Evolutionary conservation across 2,797 vertebrate genomes (phyloP), one percentile per base, ranked within the genome.

Genomic region (Sebastes hubbsi): DNA sequence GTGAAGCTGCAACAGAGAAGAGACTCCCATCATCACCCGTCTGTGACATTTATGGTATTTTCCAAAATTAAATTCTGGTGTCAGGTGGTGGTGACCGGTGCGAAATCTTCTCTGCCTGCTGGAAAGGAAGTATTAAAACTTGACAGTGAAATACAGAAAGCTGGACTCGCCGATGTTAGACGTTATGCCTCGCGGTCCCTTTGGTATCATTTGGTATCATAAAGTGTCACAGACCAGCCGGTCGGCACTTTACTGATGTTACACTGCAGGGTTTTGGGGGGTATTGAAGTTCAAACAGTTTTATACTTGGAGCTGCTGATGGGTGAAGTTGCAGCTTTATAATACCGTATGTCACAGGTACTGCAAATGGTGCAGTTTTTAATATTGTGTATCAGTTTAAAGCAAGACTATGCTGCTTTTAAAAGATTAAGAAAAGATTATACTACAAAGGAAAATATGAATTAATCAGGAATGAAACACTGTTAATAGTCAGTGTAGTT

Each of bases 131-230:
- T 10, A 25, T 49, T 56, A 34, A 62, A 75, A 64, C 58, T 27
- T 75, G 54, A 69, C 18, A 52, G 68, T 32, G 27, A 54, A 72
- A 80, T 58, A 55, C 61, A 82, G 38, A 64, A 38, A 11, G 70
- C 38, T 2, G 24, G 58, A 63, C 73, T 75, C 56, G 18, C n/a
- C n/a, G 7, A 0, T n/a, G 58, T 58, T 58, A 13, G 59, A 62
- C 54, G 18, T 34, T 46, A 52, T 32, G 60, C 69, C 56, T 85
- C 38, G 25, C 6, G 1, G 55, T 65, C 55, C 18, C 73, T 83
- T 65, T 81, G 78, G 66, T 30, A 11, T 83, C 55, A 30, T 72
- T 80, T 81, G 68, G 38, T 20, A 6, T 79, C 42, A 20, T 74
- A 71, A 82, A 64, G 54, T 66, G 77, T 79, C 54, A 24, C 30